These are phyloP conservation scores for Mechanitis mazaeus DNA, from an alignment of 2,888 invertebrate genomes.

Conservation along the genomic window DNA sequence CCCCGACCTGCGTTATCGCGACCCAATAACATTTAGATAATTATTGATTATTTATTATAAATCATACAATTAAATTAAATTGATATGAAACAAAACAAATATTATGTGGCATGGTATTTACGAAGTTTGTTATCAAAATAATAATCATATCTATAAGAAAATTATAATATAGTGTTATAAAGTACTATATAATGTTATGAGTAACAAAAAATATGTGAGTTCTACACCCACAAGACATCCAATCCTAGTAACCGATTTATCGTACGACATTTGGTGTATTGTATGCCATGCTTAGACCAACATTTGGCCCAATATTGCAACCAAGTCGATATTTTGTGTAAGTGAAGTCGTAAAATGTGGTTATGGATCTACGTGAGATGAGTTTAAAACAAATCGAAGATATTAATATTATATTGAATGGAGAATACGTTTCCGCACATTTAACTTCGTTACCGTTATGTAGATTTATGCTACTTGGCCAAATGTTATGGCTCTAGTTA, in stretches of 20 bases:
- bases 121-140: too few species aligned
- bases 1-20: constrained; percentile 41
- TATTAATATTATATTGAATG: constrained; percentile 11
- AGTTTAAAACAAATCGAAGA: constrained; percentile 9
- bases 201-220: too few species aligned
- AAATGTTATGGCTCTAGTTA: too few species aligned
- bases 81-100: not conserved
- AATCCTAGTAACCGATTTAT: too few species aligned
- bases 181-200: too few species aligned
- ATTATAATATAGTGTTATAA: too few species aligned
- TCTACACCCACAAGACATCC: too few species aligned
- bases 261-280: too few species aligned
- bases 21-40: constrained; percentile 46
- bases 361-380: constrained; percentile 19
- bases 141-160: too few species aligned
- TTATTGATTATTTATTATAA: constrained; percentile 1
- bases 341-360: not conserved
- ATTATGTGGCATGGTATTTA: not conserved
- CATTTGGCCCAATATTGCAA: not conserved
- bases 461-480: not conserved
- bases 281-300: too few species aligned
- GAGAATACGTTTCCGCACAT: constrained; percentile 11
- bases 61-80: not conserved
- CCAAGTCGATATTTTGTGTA: not conserved
- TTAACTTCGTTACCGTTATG: constrained; percentile 1